Evolutionary conservation across 2,113 vertebrate species (phyloP), one percentile per base, ranked within the genome.

Genomic region (Perca schrenkii): DNA sequence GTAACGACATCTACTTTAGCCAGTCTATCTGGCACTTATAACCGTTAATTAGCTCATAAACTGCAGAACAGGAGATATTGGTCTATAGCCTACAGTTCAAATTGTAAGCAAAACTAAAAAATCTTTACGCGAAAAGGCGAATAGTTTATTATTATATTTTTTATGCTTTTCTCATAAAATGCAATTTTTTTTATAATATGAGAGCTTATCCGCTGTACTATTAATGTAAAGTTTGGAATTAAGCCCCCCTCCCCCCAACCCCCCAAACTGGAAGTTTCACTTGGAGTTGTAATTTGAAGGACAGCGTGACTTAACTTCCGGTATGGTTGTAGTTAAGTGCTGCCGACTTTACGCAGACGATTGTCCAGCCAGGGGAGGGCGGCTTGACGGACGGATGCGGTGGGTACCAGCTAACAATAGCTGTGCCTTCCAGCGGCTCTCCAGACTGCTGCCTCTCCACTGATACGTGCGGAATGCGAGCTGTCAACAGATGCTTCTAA

Each of bases 401-500:
- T 95, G 95, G 96, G 94, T 93, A 93, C 90, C 93, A 67, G 65
- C 94, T 93, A 96, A 96, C 94, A 95, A 96, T 96, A 96, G 94
- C 89, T 16, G 60, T 49, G 60, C 79, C 76, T 81, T 88, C 79
- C 91, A 83, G 88, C 79, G 91, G 90, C 94, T 95, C 95, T 95
- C 71, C 92, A 95, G 95, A 94, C 96, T 95, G 80, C 74, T 96
- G 96, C 95, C 96, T 94, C 96, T 95, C 96, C 91, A 87, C 92
- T 96, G 97, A 97, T 97, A 97, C 93, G 96, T 91, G 13, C 87
- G 97, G 97, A 95, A 98, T 99, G 97, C 94, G 86, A 95, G 93
- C 97, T 99, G 97, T 98, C 97, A 98, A 97, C 97, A 98, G 97
- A 97, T 98, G 97, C 96, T 96, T 86, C 95, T 93, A 95, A 96